Evolutionary conservation across 2,113 vertebrate species (phyloP), one percentile per base, ranked within the genome.

Genomic region (Pitta sordida): DNA sequence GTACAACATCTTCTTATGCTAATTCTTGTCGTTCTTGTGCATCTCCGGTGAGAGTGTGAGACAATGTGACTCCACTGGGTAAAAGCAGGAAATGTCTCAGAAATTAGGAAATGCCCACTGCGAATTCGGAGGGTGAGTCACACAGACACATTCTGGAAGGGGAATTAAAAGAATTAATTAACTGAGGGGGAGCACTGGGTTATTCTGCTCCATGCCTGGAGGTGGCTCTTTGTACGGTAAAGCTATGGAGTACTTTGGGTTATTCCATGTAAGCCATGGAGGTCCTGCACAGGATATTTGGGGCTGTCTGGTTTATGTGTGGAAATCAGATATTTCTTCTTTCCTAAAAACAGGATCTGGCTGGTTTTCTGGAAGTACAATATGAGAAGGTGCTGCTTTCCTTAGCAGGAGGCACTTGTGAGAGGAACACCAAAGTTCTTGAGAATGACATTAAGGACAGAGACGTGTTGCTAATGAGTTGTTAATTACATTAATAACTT

Each of bases 331-430:
- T n/a, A 5, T 9, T 29, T 9, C 34, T 39, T 32, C 9, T 10
- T 8, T 15, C 18, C 18, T 13, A 13, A 51, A 56, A 36, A 32
- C 16, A 6, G 15, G 2, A 1, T 10, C 27, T 11, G 67, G 24
- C 6, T 30, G 30, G 83, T 71, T 83, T 24, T 9, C 46, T 63
- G 49, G 30, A 32, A 76, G 49, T 5, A 2, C 11, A 27, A 8
- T 4, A 5, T 9, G 15, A 80, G 63, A 2, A 6, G 7, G 19
- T 12, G 6, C 22, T 0, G 1, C 8, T 64, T 73, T 48, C n/a
- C 36, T 44, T 9, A 10, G 55, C 39, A 21, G 39, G 73, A 76
- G 32, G 29, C 11, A 3, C 51, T 73, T 83, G 58, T 1, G 32
- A 76, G 55, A 89, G 39, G 14, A 74, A 23, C 73, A 26, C 8